Percentiles rank a stretch among this genome's conserved stretches.
Evolutionary conservation across 2,113 vertebrate species (phyloP).

Genomic region (Microcebus lehilahytsara): DNA sequence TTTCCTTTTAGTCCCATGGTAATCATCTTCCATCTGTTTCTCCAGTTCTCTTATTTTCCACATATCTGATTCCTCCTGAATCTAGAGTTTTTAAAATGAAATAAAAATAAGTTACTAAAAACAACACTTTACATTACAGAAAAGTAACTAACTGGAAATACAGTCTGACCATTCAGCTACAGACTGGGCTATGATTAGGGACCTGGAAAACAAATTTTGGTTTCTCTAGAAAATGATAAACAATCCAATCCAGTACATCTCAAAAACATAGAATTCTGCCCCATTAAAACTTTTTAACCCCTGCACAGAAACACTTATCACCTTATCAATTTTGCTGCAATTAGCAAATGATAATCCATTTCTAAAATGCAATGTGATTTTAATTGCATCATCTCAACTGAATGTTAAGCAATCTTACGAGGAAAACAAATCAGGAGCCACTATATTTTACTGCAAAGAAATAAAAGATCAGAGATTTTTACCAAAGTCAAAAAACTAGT

Average conservation of each 20-base stretch:
- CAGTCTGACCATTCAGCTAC: background rate
- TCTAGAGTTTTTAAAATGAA: constrained; percentile 81
- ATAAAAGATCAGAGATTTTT: constrained; percentile 27
- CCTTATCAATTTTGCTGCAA: background rate
- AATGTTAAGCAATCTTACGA: background rate
- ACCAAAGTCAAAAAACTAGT: constrained; percentile 19
- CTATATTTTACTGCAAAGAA: constrained; percentile 12
- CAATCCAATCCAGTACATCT: background rate
- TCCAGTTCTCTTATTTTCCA: constrained; percentile 96
- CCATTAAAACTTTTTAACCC: constrained; percentile 18
- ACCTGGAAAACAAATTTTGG: background rate
- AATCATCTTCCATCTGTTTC: constrained; percentile 85
- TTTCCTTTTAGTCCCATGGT: constrained; percentile 82
- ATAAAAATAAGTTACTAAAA: background rate
- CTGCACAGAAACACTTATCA: background rate
- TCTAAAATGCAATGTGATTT: constrained; percentile 31
- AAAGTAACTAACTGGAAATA: constrained; percentile 55
- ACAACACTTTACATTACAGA: background rate
- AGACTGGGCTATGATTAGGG: constrained; percentile 11
- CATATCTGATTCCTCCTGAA: constrained; percentile 98
- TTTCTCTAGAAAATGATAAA: constrained; percentile 26
- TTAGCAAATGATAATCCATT: constrained; percentile 28
- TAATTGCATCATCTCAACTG: background rate
- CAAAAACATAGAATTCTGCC: constrained; percentile 20
- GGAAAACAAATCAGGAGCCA: constrained; percentile 5